These are phyloP conservation scores for Gallinago undulata DNA, from an alignment of 2,113 vertebrate genomes.

Conservation along the genomic window DNA sequence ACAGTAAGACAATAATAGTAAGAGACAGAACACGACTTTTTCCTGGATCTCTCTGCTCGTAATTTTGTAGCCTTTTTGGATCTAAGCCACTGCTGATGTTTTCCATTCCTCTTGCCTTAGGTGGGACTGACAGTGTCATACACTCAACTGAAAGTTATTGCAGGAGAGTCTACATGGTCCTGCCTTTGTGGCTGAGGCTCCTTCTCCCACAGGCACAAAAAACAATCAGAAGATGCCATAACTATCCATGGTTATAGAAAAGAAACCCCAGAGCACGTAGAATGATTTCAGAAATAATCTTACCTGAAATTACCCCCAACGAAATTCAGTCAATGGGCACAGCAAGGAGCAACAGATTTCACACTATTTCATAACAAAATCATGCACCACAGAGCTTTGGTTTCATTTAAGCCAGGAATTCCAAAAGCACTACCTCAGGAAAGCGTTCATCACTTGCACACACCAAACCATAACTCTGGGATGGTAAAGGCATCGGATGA, in stretches of 20 bases:
- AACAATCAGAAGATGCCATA: not conserved
- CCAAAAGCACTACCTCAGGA: not conserved
- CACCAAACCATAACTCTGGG: not conserved
- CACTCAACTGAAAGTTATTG: not conserved
- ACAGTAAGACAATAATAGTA: not conserved
- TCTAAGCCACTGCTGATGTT: not conserved
- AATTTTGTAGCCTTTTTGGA: not conserved
- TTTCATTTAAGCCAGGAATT: not conserved
- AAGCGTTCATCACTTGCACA: not conserved
- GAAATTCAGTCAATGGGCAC: not conserved
- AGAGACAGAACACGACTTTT: not conserved
- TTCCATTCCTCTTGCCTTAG: not conserved
- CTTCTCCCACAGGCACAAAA: not conserved
- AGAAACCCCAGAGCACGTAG: not conserved
- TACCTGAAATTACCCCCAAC: not conserved
- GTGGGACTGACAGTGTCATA: not conserved
- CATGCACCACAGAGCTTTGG: not conserved
- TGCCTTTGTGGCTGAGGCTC: not conserved
- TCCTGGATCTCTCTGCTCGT: not conserved
- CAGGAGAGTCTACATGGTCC: not conserved
- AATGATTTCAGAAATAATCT: not conserved
- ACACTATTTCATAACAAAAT: not conserved
- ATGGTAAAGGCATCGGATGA: not conserved
- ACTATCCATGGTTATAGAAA: fast-evolving
- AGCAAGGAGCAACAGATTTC: not conserved